A percentile compares a stretch with the other conserved stretches of the same genome.
These are phyloP conservation scores for Trachymyrmex septentrionalis DNA, from an alignment of 1,140 invertebrate species.

Conservation along the genomic window DNA sequence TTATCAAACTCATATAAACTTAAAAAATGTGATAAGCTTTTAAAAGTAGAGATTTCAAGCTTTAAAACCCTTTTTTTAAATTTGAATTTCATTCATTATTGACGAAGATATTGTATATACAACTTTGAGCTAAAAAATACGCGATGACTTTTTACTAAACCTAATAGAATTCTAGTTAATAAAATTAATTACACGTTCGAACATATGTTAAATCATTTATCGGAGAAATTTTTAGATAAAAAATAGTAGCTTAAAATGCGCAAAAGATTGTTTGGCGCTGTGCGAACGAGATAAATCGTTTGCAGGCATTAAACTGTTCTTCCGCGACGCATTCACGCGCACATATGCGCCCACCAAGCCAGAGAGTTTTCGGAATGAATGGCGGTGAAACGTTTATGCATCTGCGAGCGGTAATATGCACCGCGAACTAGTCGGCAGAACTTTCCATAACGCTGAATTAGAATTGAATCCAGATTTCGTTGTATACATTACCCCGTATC, in stretches of 20 bases:
- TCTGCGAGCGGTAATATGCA: conserved; percentile 17
- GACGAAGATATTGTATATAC: no score
- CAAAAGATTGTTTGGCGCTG: background rate
- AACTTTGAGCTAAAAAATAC: no score
- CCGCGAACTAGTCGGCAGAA: conserved; percentile 19
- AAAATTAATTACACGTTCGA: background rate
- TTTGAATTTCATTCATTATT: no score
- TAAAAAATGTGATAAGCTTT: no score
- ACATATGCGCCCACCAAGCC: background rate
- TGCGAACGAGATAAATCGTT: conserved; percentile 14
- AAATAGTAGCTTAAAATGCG: background rate
- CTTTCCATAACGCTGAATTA: conserved; percentile 44
- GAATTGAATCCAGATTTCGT: conserved; percentile 37
- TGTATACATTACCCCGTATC: conserved; percentile 14
- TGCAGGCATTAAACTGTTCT: conserved; percentile 10
- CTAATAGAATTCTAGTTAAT: background rate
- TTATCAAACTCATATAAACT: no score
- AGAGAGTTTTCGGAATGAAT: conserved; percentile 42
- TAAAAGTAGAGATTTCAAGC: no score
- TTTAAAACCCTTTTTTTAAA: no score
- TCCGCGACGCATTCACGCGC: background rate
- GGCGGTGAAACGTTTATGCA: conserved; percentile 40
- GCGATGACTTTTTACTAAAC: no score
- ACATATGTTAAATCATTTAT: background rate
- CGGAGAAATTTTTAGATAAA: background rate